Percentiles rank a stretch among this genome's conserved stretches.
These are phyloP conservation scores for Globodera rostochiensis DNA, from an alignment of 1,140 invertebrate species.

Conservation along the genomic window DNA sequence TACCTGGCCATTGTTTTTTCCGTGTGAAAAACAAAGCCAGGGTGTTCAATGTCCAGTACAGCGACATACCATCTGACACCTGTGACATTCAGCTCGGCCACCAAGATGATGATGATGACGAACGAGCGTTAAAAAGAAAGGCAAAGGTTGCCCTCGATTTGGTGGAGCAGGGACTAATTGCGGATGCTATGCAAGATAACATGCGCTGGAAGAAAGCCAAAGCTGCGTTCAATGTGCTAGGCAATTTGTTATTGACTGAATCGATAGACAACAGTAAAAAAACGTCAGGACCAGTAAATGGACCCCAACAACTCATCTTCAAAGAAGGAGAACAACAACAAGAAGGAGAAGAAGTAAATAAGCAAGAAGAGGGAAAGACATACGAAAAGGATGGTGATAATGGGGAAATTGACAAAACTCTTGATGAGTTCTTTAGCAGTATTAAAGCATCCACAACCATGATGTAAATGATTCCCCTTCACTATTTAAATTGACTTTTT, in stretches of 20 bases:
- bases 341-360: too few relatives aligned
- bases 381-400: background rate
- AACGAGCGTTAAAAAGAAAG: background rate
- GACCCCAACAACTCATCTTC: too few relatives aligned
- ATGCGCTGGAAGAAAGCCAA: too few relatives aligned
- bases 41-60: conserved; percentile 8
- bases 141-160: background rate
- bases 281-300: too few relatives aligned
- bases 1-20: conserved; percentile 5
- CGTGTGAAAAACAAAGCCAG: conserved; percentile 1
- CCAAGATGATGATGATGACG: background rate
- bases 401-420: background rate
- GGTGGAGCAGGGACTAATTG: background rate
- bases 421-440: conserved; percentile 11
- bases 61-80: background rate
- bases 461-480: background rate
- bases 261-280: too few relatives aligned
- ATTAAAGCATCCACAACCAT: background rate
- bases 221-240: too few relatives aligned
- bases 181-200: background rate
- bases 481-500: background rate
- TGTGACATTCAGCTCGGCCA: background rate
- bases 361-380: too few relatives aligned
- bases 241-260: too few relatives aligned
- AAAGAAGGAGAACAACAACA: too few relatives aligned